phyloP scores from a whole-genome alignment of 1,140 invertebrate species.

The Phthorimaea operculella region DNA sequence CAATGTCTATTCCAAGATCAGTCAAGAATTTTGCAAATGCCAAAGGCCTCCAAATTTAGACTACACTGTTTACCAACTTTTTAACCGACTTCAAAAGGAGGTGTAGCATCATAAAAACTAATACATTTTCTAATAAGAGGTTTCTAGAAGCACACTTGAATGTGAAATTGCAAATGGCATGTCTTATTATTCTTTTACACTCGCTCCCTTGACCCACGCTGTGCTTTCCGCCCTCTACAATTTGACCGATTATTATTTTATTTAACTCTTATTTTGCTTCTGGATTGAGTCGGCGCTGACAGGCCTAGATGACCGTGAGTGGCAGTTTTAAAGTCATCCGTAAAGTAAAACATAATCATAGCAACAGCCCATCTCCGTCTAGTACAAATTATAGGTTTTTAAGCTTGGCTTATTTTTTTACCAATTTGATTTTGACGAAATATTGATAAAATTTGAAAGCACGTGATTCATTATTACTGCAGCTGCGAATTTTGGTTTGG shows the following conservation, averaged over 20 bases:
- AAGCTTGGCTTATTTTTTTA: background rate
- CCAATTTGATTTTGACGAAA: background rate
- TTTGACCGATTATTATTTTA: conserved; percentile 2
- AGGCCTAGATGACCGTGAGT: background rate
- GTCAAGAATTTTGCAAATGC: no score
- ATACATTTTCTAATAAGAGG: no score
- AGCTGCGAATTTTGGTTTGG: background rate
- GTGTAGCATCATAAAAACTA: no score
- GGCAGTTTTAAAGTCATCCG: background rate
- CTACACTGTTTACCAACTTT: no score
- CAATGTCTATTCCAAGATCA: no score
- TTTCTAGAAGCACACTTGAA: no score
- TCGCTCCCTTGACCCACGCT: background rate
- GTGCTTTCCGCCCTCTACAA: background rate
- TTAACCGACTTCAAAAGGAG: no score
- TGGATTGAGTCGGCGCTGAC: conserved; percentile 2
- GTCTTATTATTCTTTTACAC: background rate
- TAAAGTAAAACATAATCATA: background rate
- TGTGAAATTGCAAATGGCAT: no score
- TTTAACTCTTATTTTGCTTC: conserved; percentile 6
- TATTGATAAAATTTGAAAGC: background rate
- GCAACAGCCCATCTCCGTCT: background rate
- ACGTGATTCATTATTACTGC: background rate
- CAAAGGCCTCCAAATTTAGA: no score
- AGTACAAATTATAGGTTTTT: background rate